phyloP scores from a whole-genome alignment of 2,888 invertebrate species.

The Amorpha juglandis region DNA sequence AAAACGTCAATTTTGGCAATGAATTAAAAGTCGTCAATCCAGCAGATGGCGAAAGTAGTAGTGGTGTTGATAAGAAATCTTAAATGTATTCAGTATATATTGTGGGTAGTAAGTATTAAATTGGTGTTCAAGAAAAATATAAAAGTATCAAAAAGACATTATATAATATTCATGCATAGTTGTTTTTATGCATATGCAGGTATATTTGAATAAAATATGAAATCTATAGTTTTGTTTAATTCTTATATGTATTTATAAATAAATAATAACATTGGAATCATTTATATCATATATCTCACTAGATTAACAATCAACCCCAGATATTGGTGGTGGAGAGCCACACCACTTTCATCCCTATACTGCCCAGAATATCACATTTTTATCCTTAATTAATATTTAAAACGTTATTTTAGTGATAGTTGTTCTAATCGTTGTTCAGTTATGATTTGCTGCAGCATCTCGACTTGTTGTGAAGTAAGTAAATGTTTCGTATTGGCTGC shows the following conservation, averaged over 20 bases:
- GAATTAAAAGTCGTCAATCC: conserved; percentile 52
- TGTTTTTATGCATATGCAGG: conserved; percentile 21
- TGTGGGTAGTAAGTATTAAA: neutral
- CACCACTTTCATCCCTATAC: neutral
- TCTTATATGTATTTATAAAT: neutral
- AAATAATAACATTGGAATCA: neutral
- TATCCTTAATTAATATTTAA: neutral
- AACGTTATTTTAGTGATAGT: conserved; percentile 36
- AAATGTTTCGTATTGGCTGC: conserved; percentile 59
- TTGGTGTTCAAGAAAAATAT: conserved; percentile 28
- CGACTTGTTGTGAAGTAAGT: conserved; percentile 61
- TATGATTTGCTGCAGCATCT: conserved; percentile 60
- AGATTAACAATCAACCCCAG: neutral
- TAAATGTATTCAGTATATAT: conserved; percentile 46
- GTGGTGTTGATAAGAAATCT: conserved; percentile 73
- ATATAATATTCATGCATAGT: conserved; percentile 23
- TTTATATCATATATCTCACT: neutral
- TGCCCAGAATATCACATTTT: neutral
- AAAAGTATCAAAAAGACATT: conserved; percentile 17
- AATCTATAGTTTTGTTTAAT: neutral
- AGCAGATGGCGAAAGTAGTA: conserved; percentile 56
- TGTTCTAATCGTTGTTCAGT: conserved; percentile 42
- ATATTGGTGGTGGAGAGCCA: too few relatives aligned
- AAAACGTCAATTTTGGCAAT: conserved; percentile 60
- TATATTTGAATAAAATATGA: conserved; percentile 24